Percentiles rank a stretch among this genome's conserved stretches.
Evolutionary conservation across 2,797 vertebrate genomes (phyloP).

Genomic region (Merluccius polli): DNA sequence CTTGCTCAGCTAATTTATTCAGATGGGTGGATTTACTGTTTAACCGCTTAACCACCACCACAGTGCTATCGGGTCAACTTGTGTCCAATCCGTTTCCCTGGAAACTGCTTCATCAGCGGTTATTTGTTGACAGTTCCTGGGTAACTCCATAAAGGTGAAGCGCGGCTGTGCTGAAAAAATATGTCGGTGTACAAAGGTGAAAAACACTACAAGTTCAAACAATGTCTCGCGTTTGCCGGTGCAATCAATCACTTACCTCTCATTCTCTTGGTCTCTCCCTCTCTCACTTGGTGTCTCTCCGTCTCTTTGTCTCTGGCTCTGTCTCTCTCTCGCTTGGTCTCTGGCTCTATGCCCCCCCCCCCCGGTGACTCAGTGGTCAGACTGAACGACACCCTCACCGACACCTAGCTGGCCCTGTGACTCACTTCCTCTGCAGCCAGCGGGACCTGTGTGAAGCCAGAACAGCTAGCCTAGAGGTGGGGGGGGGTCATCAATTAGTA

Average conservation of each 20-base stretch:
- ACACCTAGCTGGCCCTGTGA: conserved; percentile 9
- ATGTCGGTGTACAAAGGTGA: neutral
- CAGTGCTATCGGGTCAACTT: neutral
- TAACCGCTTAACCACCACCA: neutral
- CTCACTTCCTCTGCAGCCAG: conserved; percentile 26
- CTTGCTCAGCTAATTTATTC: neutral
- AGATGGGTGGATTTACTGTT: neutral
- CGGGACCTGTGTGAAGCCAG: conserved; percentile 4
- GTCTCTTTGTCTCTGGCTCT: neutral
- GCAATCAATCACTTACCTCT: neutral
- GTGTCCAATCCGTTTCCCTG: neutral
- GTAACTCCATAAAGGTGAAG: conserved; percentile 12
- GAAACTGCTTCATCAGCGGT: neutral
- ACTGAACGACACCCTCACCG: neutral
- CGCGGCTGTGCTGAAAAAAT: neutral
- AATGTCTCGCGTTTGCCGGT: neutral
- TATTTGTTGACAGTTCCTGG: neutral
- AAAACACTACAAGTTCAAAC: neutral
- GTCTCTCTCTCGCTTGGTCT: neutral
- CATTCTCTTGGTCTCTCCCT: neutral
- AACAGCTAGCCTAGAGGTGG: conserved; percentile 10
- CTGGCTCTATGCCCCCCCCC: neutral
- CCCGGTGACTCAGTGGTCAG: neutral
- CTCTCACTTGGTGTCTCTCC: neutral
- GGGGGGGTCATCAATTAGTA: conserved; percentile 18